Conservation (phyloP, 2,797 vertebrate species). For the Chloroceryle amazona region DNA sequence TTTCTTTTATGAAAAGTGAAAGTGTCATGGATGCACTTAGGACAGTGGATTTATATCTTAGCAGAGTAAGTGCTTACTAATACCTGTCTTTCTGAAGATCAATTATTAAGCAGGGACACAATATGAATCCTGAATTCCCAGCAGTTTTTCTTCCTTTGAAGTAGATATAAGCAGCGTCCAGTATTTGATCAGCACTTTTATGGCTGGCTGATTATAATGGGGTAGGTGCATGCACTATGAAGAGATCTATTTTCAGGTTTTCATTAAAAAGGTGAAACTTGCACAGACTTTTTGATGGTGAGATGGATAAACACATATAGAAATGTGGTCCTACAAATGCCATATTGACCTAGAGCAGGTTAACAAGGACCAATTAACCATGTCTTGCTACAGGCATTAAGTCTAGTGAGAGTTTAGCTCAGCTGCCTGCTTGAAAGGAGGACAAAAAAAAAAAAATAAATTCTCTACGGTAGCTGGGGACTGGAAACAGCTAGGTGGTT, state of each 20-base stretch:
- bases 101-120: background rate
- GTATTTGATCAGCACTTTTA: background rate
- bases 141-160: background rate
- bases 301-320: background rate
- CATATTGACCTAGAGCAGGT: background rate
- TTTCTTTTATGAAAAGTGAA: background rate
- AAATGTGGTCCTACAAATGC: background rate
- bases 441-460: conserved; percentile 3
- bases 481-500: conserved; percentile 34
- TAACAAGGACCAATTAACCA: conserved; percentile 13
- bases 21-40: background rate
- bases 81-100: background rate
- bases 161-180: background rate
- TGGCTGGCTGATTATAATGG: background rate
- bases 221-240: background rate
- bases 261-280: background rate
- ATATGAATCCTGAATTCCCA: background rate
- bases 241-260: background rate
- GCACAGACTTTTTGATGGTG: background rate
- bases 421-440: conserved; percentile 8
- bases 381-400: background rate
- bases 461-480: background rate
- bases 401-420: background rate
- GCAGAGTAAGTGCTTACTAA: background rate
- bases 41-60: background rate